Evolutionary conservation across 2,888 invertebrate species (phyloP).

Genomic region (Sesamia inferens): DNA sequence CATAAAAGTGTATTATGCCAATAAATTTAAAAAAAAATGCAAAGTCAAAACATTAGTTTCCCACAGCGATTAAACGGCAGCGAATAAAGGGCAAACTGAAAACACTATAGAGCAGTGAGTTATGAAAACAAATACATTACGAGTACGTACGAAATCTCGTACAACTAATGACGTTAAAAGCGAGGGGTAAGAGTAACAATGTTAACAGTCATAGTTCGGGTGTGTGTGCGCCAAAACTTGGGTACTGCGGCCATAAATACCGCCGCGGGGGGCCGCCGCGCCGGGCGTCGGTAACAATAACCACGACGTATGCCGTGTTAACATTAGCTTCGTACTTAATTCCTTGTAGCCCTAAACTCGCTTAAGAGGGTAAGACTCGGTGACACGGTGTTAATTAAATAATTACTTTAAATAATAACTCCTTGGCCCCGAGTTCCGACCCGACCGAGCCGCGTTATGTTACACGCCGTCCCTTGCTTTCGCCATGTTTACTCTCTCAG

Average conservation of each 20-base stretch:
- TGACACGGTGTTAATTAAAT: constrained; percentile 89
- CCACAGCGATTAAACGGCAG: constrained; percentile 85
- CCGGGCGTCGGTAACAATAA: constrained; percentile 80
- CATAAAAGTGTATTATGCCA: constrained; percentile 76
- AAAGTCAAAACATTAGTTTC: constrained; percentile 82
- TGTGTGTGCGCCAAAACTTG: constrained; percentile 88
- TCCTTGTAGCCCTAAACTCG: constrained; percentile 88
- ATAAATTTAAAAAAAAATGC: constrained; percentile 77
- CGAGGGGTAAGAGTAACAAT: constrained; percentile 88
- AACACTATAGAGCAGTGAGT: constrained; percentile 80
- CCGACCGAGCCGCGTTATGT: constrained; percentile 52
- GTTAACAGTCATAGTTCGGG: constrained; percentile 87
- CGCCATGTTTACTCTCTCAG: constrained; percentile 29
- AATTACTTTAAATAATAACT: constrained; percentile 90
- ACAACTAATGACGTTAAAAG: constrained; percentile 88
- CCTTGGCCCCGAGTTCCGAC: constrained; percentile 68
- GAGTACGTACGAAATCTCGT: constrained; percentile 86
- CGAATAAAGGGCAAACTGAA: constrained; percentile 81
- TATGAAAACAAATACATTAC: constrained; percentile 89
- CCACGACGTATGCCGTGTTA: constrained; percentile 87
- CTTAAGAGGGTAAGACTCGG: constrained; percentile 87
- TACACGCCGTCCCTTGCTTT: constrained; percentile 59
- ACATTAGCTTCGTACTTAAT: constrained; percentile 88
- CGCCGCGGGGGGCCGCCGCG: constrained; percentile 80
- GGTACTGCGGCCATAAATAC: constrained; percentile 86